Evolutionary conservation across 2,113 vertebrate genomes (phyloP).

Genomic region (Sander lucioperca): DNA sequence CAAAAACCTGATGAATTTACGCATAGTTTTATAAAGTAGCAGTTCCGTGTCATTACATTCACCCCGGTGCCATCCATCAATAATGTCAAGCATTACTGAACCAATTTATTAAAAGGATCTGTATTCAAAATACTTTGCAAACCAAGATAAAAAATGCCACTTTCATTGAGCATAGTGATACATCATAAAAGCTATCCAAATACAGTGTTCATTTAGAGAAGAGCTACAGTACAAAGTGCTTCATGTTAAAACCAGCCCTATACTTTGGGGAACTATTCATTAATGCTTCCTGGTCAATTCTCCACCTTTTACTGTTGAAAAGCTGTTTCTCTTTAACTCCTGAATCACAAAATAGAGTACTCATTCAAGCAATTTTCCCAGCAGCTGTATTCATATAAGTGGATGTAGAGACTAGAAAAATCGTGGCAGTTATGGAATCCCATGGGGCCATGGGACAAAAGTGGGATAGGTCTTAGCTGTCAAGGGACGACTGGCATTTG

Average conservation of each 20-base stretch:
- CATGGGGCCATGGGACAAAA: conserved; percentile 30
- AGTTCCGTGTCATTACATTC: conserved; percentile 33
- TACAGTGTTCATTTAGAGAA: conserved; percentile 23
- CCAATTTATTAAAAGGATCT: conserved; percentile 66
- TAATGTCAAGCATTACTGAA: conserved; percentile 45
- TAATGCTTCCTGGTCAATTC: neutral
- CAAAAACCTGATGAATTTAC: conserved; percentile 10
- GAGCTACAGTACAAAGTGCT: conserved; percentile 17
- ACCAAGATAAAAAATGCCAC: conserved; percentile 51
- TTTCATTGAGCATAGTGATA: conserved; percentile 45
- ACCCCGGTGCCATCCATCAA: conserved; percentile 62
- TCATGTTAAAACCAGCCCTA: neutral
- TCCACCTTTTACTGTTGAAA: neutral
- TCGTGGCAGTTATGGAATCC: conserved; percentile 23
- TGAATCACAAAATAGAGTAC: neutral
- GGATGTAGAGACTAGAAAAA: conserved; percentile 29
- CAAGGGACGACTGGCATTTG: conserved; percentile 62
- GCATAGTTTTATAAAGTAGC: conserved; percentile 31
- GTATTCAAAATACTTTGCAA: conserved; percentile 51
- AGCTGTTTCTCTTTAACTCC: neutral
- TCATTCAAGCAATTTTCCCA: neutral
- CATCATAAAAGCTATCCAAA: conserved; percentile 50
- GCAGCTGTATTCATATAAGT: neutral
- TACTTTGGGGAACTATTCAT: neutral
- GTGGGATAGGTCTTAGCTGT: conserved; percentile 33